Conservation (phyloP, 2,113 vertebrate genomes). For the Myotis brandtii region DNA sequence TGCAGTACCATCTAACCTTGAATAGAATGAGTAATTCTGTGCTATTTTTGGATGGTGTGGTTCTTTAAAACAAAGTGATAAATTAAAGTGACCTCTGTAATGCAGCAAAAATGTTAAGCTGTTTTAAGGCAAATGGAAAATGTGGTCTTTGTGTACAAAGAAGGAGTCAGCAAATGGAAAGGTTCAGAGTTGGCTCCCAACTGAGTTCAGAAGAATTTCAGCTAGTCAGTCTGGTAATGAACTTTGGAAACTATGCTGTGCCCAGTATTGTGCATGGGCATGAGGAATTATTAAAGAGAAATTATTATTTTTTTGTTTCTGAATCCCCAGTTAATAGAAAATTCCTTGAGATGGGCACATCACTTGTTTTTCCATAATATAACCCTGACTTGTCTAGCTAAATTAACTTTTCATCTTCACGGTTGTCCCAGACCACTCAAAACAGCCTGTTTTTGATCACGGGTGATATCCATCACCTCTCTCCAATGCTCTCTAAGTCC, state of each 20-base stretch:
- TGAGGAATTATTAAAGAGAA: not conserved
- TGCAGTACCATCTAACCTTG: constrained; percentile 13
- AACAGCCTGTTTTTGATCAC: not conserved
- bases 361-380: not conserved
- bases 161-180: constrained; percentile 7
- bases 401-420: not conserved
- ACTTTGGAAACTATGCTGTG: not conserved
- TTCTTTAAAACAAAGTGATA: constrained; percentile 80
- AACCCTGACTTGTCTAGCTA: not conserved
- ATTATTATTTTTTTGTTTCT: not conserved
- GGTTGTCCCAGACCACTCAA: not conserved
- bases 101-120: constrained; percentile 69
- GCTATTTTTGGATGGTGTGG: constrained; percentile 70
- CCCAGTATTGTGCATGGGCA: not conserved
- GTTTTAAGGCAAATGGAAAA: constrained; percentile 69
- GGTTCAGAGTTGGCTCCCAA: not conserved
- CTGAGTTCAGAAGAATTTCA: constrained; percentile 11
- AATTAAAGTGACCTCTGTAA: constrained; percentile 72
- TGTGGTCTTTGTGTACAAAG: constrained; percentile 5
- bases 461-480: not conserved
- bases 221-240: not conserved
- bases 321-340: not conserved
- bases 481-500: not conserved
- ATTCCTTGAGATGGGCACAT: not conserved
- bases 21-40: constrained; percentile 56